phyloP scores from a whole-genome alignment of 2,888 invertebrate genomes.

The Catonia carolina region DNA sequence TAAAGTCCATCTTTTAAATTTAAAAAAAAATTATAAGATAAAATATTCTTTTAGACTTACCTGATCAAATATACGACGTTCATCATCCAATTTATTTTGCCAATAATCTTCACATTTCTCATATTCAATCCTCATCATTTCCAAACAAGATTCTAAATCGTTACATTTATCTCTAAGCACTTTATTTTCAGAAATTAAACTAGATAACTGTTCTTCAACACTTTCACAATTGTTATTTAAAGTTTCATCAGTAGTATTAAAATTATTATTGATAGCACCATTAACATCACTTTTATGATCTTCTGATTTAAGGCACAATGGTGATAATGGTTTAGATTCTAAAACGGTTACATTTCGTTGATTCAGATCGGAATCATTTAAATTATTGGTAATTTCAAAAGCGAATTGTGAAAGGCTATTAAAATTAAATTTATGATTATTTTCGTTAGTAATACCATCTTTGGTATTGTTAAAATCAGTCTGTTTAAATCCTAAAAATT shows the following conservation, averaged over 20 bases:
- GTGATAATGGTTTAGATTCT: slow-evolving; percentile 16
- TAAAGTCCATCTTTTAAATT: background rate
- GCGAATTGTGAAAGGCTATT: slow-evolving; percentile 21
- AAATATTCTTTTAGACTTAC: slow-evolving; percentile 17
- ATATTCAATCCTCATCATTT: slow-evolving; percentile 67
- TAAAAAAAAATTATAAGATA: background rate
- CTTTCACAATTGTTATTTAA: background rate
- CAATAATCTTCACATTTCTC: slow-evolving; percentile 85
- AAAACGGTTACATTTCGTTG: background rate
- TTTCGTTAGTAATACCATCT: slow-evolving; percentile 6
- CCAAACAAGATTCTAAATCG: slow-evolving; percentile 66
- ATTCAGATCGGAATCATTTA: slow-evolving; percentile 10
- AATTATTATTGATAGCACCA: background rate
- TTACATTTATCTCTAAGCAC: slow-evolving; percentile 42
- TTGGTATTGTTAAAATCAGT: background rate
- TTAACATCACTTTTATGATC: background rate
- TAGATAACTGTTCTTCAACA: background rate
- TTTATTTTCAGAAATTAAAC: slow-evolving; percentile 23
- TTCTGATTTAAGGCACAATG: slow-evolving; percentile 19
- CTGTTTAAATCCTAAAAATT: too few relatives aligned
- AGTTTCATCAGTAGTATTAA: background rate
- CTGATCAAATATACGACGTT: slow-evolving; percentile 60
- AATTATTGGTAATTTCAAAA: slow-evolving; percentile 20
- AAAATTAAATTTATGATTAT: slow-evolving; percentile 20
- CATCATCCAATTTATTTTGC: slow-evolving; percentile 69